Percentiles rank a stretch among this genome's conserved stretches.
Evolutionary conservation across 2,888 invertebrate genomes (phyloP).

Genomic region (Kryphioiulus occultus): DNA sequence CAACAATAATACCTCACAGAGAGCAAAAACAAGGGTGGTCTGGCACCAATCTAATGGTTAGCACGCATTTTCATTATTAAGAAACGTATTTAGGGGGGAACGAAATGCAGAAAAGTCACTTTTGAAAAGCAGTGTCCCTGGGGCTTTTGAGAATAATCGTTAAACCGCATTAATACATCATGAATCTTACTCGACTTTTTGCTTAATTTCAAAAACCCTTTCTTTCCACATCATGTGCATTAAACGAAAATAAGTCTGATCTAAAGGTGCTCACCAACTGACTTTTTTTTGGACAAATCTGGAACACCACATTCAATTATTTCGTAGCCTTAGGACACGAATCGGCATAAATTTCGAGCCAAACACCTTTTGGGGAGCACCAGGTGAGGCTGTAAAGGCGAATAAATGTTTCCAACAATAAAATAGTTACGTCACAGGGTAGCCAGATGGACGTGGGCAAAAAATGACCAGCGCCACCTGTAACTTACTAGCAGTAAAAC

Average conservation of each 20-base stretch:
- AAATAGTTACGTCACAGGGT: neutral
- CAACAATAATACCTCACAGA: conserved; percentile 7
- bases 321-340: neutral
- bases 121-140: neutral
- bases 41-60: conserved; percentile 16
- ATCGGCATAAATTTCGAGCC: conserved; percentile 28
- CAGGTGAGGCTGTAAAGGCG: conserved; percentile 25
- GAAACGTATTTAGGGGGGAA: conserved; percentile 1
- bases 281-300: neutral
- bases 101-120: conserved; percentile 21
- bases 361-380: neutral
- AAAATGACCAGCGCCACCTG: neutral
- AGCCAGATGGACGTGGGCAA: neutral
- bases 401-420: conserved; percentile 15
- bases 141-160: neutral
- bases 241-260: conserved; percentile 5
- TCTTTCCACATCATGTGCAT: neutral
- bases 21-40: conserved; percentile 29
- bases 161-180: conserved; percentile 39
- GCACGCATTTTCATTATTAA: conserved; percentile 34
- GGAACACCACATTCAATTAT: conserved; percentile 34
- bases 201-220: neutral
- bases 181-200: neutral
- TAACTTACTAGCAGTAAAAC: conserved; percentile 22
- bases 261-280: conserved; percentile 29